Evolutionary conservation across 2,113 vertebrate genomes (phyloP), one percentile per base, ranked within the genome.

Genomic region (Microcebus jonahi): DNA sequence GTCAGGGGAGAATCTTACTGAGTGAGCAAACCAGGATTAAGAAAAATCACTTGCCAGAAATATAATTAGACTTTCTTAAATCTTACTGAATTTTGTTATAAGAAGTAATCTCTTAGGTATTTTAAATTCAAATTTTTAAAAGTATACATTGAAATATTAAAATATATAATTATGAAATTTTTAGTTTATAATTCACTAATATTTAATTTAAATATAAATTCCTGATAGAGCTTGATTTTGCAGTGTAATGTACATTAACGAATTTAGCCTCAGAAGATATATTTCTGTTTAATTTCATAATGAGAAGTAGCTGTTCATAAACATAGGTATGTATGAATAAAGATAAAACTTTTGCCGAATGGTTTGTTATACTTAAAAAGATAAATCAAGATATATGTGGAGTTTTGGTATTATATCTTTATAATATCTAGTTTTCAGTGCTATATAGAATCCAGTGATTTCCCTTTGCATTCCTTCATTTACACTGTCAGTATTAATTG

Each of bases 71-170:
- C 3, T 86, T 25, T 76, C 23, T 85, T 55, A 9, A 88, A 80
- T 87, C 29, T 88, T 89, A 45, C 17, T 73, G 34, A 90, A 65
- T 92, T 65, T 96, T 96, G 23, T 87, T 93, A 55, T 67, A 90
- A 65, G 57, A 0, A 92, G n/a, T 53, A 65, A 75, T 17, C 4
- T 80, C 23, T 77, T 86, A 63, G 17, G 34, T 77, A 81, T 45
- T 88, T 94, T 91, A 45, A 90, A 42, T 82, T 77, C 4, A 77
- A n/a, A 39, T 80, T 90, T 79, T 45, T 7, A 59, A 81, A 92
- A 70, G 31, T 34, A 23, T 13, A 48, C 76, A 15, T 29, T 81
- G 39, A 79, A 96, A 76, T 91, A 79, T 57, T 55, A 76, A 90
- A 79, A 53, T 57, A 59, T 25, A 4, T 70, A 79, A 55, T 63